Percentiles rank a stretch among this genome's conserved stretches.
These are phyloP conservation scores for Galeopsomyia nigrocyanea DNA, from an alignment of 2,888 invertebrate species.

Conservation along the genomic window DNA sequence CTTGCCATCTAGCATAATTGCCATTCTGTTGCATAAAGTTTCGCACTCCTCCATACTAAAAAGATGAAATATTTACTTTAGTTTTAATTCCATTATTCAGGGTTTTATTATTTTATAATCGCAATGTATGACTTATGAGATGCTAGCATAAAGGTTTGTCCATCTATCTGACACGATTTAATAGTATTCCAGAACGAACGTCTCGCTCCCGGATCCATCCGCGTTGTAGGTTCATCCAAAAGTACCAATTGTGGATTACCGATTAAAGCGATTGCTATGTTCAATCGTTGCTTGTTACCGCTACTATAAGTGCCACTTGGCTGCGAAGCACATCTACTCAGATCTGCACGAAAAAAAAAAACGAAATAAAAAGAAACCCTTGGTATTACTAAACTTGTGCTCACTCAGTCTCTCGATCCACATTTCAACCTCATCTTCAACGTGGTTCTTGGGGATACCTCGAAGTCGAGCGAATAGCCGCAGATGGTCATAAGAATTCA, in stretches of 20 bases:
- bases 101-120: too few relatives aligned
- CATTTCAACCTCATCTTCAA: constrained; percentile 70
- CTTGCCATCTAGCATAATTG: constrained; percentile 82
- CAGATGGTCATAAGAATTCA: constrained; percentile 83
- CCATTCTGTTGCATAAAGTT: constrained; percentile 82
- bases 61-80: too few relatives aligned
- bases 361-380: too few relatives aligned
- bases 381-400: constrained; percentile 50
- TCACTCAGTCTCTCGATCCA: constrained; percentile 75
- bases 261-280: constrained; percentile 82
- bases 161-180: constrained; percentile 68
- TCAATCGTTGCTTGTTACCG: constrained; percentile 84
- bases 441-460: constrained; percentile 72
- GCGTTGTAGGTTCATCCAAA: constrained; percentile 82
- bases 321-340: constrained; percentile 62
- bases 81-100: too few relatives aligned
- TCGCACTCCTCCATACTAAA: constrained; percentile 91
- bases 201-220: constrained; percentile 79
- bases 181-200: constrained; percentile 77
- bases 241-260: constrained; percentile 78
- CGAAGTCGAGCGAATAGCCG: constrained; percentile 79
- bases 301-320: constrained; percentile 75
- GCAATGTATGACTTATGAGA: constrained; percentile 78
- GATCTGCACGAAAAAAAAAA: too few relatives aligned
- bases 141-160: constrained; percentile 77